Percentiles rank a stretch among this genome's conserved stretches.
Conservation (phyloP, 2,888 invertebrate genomes). For the Petrolisthes manimaculis region DNA sequence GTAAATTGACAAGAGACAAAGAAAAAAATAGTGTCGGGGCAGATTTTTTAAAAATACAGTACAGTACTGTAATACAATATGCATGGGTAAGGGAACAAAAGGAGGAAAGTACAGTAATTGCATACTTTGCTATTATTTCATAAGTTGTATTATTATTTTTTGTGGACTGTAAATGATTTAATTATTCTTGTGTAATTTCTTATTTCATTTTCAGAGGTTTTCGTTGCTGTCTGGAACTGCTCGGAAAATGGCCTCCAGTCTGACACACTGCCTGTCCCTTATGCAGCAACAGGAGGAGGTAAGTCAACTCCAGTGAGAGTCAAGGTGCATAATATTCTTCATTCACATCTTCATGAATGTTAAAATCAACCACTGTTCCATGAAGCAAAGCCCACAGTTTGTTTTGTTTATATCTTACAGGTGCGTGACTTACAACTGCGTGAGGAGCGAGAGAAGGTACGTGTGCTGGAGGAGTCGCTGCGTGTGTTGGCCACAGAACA, state of each 20-base stretch:
- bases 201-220: constrained; percentile 71
- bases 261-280: constrained; percentile 77
- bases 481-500: constrained; percentile 79
- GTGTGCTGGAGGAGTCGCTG: constrained; percentile 78
- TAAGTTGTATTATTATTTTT: constrained; percentile 14
- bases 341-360: background rate
- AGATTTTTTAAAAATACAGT: too few species aligned
- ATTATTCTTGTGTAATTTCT: background rate
- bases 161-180: background rate
- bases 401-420: constrained; percentile 66
- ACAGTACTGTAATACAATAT: too few species aligned
- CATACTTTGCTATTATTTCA: background rate
- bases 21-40: too few species aligned
- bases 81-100: too few species aligned
- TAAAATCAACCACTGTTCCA: background rate
- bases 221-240: constrained; percentile 76
- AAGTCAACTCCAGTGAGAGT: constrained; percentile 67
- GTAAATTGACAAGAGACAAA: too few species aligned
- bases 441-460: constrained; percentile 75
- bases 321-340: background rate
- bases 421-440: constrained; percentile 71
- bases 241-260: constrained; percentile 74
- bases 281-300: constrained; percentile 78
- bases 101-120: background rate
- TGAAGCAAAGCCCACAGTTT: background rate